These are phyloP conservation scores for Drosophila limbata DNA, from an alignment of 2,888 invertebrate genomes.

Conservation along the genomic window DNA sequence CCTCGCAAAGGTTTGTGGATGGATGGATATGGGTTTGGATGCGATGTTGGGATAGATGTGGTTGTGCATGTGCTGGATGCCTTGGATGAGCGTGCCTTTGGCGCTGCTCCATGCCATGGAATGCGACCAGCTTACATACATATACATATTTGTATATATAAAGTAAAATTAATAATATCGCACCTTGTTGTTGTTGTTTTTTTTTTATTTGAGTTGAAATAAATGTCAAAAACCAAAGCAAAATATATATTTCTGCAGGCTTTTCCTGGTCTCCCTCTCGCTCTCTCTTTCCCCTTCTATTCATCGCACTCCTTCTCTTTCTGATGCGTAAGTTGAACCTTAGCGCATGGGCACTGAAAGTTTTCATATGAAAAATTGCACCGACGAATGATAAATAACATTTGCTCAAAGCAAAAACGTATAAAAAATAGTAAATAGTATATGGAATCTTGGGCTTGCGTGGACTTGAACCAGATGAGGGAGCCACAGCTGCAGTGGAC, in stretches of 20 bases:
- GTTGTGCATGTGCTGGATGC: slow-evolving; percentile 15
- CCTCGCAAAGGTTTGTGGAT: slow-evolving; percentile 16
- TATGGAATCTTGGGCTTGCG: slow-evolving; percentile 4
- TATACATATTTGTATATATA: slow-evolving; percentile 25
- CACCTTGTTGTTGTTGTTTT: slow-evolving; percentile 59
- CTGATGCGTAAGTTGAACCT: slow-evolving; percentile 39
- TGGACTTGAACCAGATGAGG: slow-evolving; percentile 37
- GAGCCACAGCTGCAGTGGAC: slow-evolving; percentile 39
- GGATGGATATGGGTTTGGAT: slow-evolving; percentile 33
- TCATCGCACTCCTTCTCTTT: not conserved
- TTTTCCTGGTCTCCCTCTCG: slow-evolving; percentile 2
- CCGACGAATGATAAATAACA: slow-evolving; percentile 82
- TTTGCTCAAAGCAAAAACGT: slow-evolving; percentile 61
- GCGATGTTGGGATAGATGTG: slow-evolving; percentile 20
- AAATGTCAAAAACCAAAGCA: slow-evolving; percentile 65
- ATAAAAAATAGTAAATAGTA: slow-evolving; percentile 28
- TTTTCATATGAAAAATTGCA: slow-evolving; percentile 81
- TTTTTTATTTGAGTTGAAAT: slow-evolving; percentile 42
- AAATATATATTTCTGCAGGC: slow-evolving; percentile 38
- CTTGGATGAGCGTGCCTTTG: slow-evolving; percentile 50
- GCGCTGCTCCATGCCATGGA: slow-evolving; percentile 45
- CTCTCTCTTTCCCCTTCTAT: not conserved
- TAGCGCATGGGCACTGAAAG: slow-evolving; percentile 43
- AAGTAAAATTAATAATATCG: slow-evolving; percentile 75
- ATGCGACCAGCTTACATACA: slow-evolving; percentile 43